These are phyloP conservation scores for Hippocampus abdominalis DNA, from an alignment of 2,113 vertebrate genomes.

Conservation along the genomic window DNA sequence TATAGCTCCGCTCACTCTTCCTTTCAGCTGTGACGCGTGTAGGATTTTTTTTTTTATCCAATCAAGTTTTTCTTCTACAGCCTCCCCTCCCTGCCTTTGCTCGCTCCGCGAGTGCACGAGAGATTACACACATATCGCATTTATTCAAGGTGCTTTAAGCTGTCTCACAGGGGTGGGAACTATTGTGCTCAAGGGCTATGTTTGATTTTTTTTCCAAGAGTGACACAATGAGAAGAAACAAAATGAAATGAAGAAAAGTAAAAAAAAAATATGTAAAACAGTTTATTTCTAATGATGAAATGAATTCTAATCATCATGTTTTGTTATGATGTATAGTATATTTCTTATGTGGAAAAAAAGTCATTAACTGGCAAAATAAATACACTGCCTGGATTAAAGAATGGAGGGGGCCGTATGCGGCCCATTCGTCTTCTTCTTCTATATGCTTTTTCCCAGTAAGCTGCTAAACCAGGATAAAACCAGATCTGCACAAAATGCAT, in stretches of 20 bases:
- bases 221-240: no score
- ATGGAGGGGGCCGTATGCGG: neutral
- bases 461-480: neutral
- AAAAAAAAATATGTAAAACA: no score
- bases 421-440: neutral
- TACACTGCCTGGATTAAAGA: neutral
- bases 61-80: conserved; percentile 19
- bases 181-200: neutral
- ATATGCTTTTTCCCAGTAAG: neutral
- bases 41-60: conserved; percentile 17
- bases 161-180: neutral
- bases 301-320: no score
- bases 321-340: no score
- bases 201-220: neutral
- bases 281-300: no score
- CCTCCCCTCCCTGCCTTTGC: neutral
- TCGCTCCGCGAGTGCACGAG: conserved; percentile 22
- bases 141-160: conserved; percentile 16
- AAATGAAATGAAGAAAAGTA: no score
- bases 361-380: no score
- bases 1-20: conserved; percentile 59
- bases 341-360: no score
- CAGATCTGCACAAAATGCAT: neutral
- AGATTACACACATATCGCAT: conserved; percentile 37
- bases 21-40: conserved; percentile 3